Conservation (phyloP, 2,797 vertebrate genomes). For the Coreius guichenoti region DNA sequence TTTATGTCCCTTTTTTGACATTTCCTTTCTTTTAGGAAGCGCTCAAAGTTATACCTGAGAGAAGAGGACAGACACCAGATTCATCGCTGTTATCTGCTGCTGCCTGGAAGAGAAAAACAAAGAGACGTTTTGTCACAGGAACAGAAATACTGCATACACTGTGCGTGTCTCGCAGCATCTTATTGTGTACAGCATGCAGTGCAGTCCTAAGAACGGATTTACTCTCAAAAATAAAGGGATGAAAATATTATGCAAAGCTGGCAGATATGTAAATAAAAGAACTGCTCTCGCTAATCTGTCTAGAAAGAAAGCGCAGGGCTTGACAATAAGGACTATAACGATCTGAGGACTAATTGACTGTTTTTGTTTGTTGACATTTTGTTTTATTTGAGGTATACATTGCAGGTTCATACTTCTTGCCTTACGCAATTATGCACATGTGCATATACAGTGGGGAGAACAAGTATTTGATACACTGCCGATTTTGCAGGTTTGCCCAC, state of each 20-base stretch:
- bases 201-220: constrained; percentile 14
- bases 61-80: constrained; percentile 61
- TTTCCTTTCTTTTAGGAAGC: constrained; percentile 62
- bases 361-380: neutral
- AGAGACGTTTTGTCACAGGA: constrained; percentile 57
- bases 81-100: constrained; percentile 63
- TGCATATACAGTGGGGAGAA: too few species aligned
- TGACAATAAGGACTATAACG: neutral
- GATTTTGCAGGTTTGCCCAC: too few species aligned
- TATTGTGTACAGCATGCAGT: neutral
- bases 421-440: too few species aligned
- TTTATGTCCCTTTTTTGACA: constrained; percentile 70
- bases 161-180: constrained; percentile 27
- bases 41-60: constrained; percentile 52
- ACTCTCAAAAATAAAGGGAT: neutral
- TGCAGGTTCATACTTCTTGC: too few species aligned
- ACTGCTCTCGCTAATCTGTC: neutral
- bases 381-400: neutral
- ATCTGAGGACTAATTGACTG: neutral
- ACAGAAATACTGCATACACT: constrained; percentile 45
- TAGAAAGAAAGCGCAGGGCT: neutral
- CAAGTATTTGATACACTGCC: too few species aligned
- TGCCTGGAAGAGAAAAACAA: constrained; percentile 56
- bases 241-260: constrained; percentile 31
- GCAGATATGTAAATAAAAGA: constrained; percentile 7